phyloP scores from a whole-genome alignment of 2,113 vertebrate genomes.

The Fregata magnificens region DNA sequence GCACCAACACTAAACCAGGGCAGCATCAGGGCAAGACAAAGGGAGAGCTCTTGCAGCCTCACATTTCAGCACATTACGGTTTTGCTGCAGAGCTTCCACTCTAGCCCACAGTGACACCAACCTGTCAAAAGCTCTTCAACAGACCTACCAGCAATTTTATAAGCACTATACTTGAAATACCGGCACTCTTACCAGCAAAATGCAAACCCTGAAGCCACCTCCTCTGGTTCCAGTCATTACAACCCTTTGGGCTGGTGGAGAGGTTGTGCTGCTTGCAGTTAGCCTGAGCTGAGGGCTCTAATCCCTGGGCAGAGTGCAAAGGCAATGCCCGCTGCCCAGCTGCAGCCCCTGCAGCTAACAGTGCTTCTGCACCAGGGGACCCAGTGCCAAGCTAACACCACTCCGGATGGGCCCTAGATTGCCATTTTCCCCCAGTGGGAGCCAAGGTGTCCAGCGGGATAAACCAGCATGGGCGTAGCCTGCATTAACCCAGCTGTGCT shows the following conservation, averaged over 20 bases:
- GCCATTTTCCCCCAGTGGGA: background rate
- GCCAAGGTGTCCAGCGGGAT: background rate
- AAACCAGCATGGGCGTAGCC: background rate
- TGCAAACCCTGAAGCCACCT: background rate
- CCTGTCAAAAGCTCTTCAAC: background rate
- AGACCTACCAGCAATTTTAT: background rate
- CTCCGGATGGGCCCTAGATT: too few relatives aligned
- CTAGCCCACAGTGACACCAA: background rate
- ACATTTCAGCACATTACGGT: background rate
- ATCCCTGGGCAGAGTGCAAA: background rate
- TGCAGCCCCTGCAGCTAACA: background rate
- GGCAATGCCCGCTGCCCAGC: background rate
- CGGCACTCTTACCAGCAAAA: background rate
- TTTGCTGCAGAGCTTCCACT: background rate
- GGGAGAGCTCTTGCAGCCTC: background rate
- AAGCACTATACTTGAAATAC: background rate
- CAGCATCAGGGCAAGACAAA: background rate
- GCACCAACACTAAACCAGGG: background rate
- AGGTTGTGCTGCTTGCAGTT: accelerated
- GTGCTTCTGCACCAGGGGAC: background rate
- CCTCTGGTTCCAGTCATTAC: background rate
- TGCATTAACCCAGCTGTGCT: background rate
- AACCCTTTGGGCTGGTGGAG: background rate
- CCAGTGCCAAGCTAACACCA: background rate
- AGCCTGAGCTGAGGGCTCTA: background rate